Percentiles rank a stretch among this genome's conserved stretches.
Conservation (phyloP, 2,888 invertebrate species). For the Sicus ferrugineus region DNA sequence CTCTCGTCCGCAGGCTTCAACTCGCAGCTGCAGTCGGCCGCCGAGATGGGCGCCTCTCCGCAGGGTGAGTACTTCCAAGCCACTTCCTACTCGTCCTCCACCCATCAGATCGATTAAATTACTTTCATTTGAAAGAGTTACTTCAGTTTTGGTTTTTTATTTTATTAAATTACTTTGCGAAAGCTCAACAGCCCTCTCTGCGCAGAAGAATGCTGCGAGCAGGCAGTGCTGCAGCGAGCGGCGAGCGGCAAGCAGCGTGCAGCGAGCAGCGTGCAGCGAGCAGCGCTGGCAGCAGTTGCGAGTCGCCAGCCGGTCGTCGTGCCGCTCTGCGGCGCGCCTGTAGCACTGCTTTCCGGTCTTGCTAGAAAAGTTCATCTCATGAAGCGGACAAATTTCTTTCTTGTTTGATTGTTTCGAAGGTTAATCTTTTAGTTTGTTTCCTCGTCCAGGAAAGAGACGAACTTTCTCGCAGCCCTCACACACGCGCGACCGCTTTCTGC, state of each 20-base stretch:
- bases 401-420: slow-evolving; percentile 64
- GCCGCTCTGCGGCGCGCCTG: not conserved
- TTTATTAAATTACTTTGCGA: slow-evolving; percentile 40
- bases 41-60: slow-evolving; percentile 83
- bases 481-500: too few species aligned
- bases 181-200: slow-evolving; percentile 22
- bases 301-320: not conserved
- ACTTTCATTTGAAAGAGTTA: slow-evolving; percentile 38
- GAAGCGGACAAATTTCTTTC: slow-evolving; percentile 58
- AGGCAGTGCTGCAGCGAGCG: slow-evolving; percentile 18
- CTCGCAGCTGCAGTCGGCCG: slow-evolving; percentile 65
- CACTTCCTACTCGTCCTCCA: not conserved
- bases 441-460: slow-evolving; percentile 26
- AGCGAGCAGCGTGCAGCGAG: too few species aligned
- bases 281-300: not conserved
- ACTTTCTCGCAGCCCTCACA: too few species aligned
- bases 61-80: slow-evolving; percentile 75
- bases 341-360: slow-evolving; percentile 21
- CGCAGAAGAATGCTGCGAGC: slow-evolving; percentile 5
- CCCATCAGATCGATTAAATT: slow-evolving; percentile 22
- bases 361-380: slow-evolving; percentile 7
- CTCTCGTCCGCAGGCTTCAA: slow-evolving; percentile 59
- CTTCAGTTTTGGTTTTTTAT: slow-evolving; percentile 50
- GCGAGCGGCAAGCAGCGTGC: too few species aligned
- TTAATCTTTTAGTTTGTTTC: slow-evolving; percentile 60